A percentile compares a stretch with the other conserved stretches of the same genome.
Evolutionary conservation across 2,113 vertebrate species (phyloP).

Genomic region (Deroptyus accipitrinus): DNA sequence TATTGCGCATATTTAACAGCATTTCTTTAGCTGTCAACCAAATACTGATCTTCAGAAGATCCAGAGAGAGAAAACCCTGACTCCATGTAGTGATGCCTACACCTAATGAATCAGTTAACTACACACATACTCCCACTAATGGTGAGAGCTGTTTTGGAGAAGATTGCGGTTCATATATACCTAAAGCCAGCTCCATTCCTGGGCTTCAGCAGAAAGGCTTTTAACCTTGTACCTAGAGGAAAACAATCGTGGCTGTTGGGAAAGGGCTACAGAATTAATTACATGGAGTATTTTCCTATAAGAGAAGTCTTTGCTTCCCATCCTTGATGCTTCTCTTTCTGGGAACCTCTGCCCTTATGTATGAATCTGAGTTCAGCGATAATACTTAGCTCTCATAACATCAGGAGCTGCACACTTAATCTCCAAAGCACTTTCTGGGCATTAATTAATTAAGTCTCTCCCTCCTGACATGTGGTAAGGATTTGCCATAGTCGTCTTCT

Average conservation of each 20-base stretch:
- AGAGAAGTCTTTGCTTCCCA: neutral
- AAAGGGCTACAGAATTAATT: slow-evolving; percentile 17
- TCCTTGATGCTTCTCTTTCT: neutral
- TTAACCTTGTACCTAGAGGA: neutral
- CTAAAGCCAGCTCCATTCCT: neutral
- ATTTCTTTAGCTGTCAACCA: neutral
- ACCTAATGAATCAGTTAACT: neutral
- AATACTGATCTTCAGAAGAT: neutral
- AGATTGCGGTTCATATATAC: neutral
- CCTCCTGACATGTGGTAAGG: neutral
- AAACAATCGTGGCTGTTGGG: neutral
- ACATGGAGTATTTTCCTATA: neutral
- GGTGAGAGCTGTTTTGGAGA: neutral
- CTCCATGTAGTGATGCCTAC: neutral
- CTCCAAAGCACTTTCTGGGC: slow-evolving; percentile 1
- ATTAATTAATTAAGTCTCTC: slow-evolving; percentile 19
- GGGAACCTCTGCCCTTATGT: neutral
- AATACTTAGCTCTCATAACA: neutral
- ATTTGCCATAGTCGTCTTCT: neutral
- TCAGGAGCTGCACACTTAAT: neutral
- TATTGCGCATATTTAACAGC: neutral
- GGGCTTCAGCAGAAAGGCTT: slow-evolving; percentile 23
- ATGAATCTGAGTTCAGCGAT: neutral
- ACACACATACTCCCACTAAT: neutral
- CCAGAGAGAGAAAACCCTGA: neutral